Evolutionary conservation across 2,888 invertebrate genomes (phyloP), one percentile per base, ranked within the genome.

Genomic region (Agrotis segetum): DNA sequence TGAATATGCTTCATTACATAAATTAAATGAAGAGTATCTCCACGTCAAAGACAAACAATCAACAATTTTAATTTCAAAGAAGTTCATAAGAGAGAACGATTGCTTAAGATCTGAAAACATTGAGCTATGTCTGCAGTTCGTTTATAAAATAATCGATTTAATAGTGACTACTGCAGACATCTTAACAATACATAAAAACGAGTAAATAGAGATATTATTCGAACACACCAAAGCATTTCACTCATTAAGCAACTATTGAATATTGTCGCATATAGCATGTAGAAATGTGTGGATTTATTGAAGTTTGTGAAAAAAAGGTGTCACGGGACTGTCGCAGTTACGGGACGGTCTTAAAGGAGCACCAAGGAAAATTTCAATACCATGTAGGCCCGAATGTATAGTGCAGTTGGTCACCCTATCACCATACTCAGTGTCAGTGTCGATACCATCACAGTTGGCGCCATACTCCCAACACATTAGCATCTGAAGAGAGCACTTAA

Each of bases 401-500:
- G 7, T 64, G 21, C 69, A 49, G 34, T 47, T 67, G 73, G 81
- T 82, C 77, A 79, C 81, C 78, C 74, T 81, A 71, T 67, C 70
- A 74, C 77, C 69, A 77, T 67, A 69, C 79, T 61, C 77, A 72
- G 75, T 83, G 75, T 78, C 74, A 77, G 68, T 62, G 29, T 63
- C 52, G 94, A 95, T 94, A 91, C 71, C 79, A 92, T 92, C 92
- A 59, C 67, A 82, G 77, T 87, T 88, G 94, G 92, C 94, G 94
- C 93, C 95, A 89, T 91, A 91, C 89, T 79, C 76, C 84, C 81
- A 75, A 74, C 79, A 77, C 86, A 94, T 95, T 95, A 92, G 85
- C 95, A 95, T 95, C 89, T 91, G 91, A 95, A 95, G 87, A 90
- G 90, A 85, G 87, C 77, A 85, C 85, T 77, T 85, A 85, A 90